phyloP scores from a whole-genome alignment of 2,113 vertebrate species.

The Gambusia affinis region DNA sequence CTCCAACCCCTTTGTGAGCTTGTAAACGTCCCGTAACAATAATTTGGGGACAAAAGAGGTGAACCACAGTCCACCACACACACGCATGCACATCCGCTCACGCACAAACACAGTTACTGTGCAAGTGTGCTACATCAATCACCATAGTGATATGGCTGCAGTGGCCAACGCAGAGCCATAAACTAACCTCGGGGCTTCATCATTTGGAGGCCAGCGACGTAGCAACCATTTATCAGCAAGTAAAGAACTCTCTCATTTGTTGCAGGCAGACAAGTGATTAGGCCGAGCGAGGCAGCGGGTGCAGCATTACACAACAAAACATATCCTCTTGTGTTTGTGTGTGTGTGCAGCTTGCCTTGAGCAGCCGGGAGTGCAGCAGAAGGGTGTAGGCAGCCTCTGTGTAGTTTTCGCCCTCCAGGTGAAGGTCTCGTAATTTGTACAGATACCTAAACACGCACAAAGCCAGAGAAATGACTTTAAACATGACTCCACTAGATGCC shows the following conservation, averaged over 20 bases:
- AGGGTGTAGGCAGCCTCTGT: conserved; percentile 96
- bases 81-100: background rate
- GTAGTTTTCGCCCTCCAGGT: conserved; percentile 95
- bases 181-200: conserved; percentile 50
- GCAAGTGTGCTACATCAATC: conserved; percentile 41
- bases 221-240: conserved; percentile 50
- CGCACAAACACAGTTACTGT: background rate
- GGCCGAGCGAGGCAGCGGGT: background rate
- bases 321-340: conserved; percentile 18
- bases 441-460: conserved; percentile 84
- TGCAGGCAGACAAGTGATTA: conserved; percentile 33
- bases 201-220: conserved; percentile 37
- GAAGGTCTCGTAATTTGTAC: conserved; percentile 95
- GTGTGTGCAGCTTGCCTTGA: conserved; percentile 83
- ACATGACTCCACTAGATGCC: conserved; percentile 71
- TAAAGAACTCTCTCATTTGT: conserved; percentile 32
- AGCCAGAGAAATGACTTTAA: background rate
- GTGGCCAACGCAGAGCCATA: conserved; percentile 30
- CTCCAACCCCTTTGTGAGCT: conserved; percentile 14
- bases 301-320: conserved; percentile 10
- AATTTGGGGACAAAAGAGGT: conserved; percentile 51
- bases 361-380: conserved; percentile 92
- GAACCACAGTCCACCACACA: conserved; percentile 32
- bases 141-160: conserved; percentile 32
- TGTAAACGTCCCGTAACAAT: conserved; percentile 48